These are phyloP conservation scores for Centropristis striata DNA, from an alignment of 2,113 vertebrate species.

Conservation along the genomic window DNA sequence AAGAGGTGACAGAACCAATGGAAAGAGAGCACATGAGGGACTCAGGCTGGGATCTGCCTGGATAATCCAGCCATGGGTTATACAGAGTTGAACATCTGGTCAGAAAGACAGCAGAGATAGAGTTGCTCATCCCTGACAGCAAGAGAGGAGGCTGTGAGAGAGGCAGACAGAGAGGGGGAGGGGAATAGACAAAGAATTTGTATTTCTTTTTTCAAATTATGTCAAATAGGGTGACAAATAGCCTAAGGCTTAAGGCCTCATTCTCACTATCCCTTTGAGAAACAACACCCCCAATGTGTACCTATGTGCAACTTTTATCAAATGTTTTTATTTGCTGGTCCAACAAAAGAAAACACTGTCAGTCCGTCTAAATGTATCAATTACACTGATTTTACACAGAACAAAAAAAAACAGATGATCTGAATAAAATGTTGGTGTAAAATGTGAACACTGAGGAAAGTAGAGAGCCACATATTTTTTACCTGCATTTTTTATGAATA, in stretches of 20 bases:
- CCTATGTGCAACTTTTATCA: background rate
- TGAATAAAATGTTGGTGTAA: no score
- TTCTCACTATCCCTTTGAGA: background rate
- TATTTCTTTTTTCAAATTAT: background rate
- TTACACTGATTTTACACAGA: no score
- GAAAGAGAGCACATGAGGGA: background rate
- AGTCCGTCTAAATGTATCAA: background rate
- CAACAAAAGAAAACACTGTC: background rate
- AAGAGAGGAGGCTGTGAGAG: background rate
- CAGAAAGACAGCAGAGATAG: slow-evolving; percentile 40
- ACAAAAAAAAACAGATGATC: no score
- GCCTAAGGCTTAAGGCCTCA: background rate
- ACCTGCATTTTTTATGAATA: no score
- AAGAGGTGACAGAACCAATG: background rate
- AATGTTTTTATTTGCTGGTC: background rate
- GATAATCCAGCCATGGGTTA: slow-evolving; percentile 42
- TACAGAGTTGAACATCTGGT: slow-evolving; percentile 67
- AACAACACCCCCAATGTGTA: background rate
- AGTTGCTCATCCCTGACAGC: slow-evolving; percentile 48
- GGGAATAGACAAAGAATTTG: background rate
- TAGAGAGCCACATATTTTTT: no score
- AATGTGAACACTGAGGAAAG: no score
- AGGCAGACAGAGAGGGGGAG: background rate
- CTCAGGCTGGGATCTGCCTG: background rate
- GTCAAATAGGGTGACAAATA: background rate